Percentiles rank a stretch among this genome's conserved stretches.
These are phyloP conservation scores for Rhinopithecus roxellana DNA, from an alignment of 2,113 vertebrate genomes.

Conservation along the genomic window DNA sequence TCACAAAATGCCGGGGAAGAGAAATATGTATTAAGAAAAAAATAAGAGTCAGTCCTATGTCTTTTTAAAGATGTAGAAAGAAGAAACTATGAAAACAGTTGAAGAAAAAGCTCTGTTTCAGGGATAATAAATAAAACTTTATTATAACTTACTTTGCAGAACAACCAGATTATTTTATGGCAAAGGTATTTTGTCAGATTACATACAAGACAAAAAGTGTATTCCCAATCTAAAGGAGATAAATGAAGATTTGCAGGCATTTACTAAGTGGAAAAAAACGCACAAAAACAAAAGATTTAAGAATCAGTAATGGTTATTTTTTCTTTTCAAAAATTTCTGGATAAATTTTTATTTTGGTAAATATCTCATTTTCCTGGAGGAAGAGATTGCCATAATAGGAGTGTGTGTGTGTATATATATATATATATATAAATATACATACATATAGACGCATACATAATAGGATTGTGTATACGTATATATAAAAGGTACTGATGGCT, in stretches of 20 bases:
- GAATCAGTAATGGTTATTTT: background rate
- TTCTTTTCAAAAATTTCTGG: background rate
- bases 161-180: background rate
- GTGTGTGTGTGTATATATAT: background rate
- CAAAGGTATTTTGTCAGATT: conserved; percentile 15
- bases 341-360: background rate
- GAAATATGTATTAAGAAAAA: conserved; percentile 5
- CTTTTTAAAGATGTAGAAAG: background rate
- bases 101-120: background rate
- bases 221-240: background rate
- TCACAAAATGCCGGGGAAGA: background rate
- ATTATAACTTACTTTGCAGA: background rate
- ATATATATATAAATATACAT: too few relatives aligned
- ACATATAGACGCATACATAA: too few relatives aligned
- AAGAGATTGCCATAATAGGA: background rate
- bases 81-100: background rate
- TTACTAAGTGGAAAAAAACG: background rate
- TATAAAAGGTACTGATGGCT: background rate
- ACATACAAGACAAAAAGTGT: background rate
- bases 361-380: background rate
- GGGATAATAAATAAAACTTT: background rate
- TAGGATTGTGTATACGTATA: accelerated
- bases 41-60: background rate
- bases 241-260: background rate
- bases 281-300: background rate